Percentiles rank a stretch among this genome's conserved stretches.
Evolutionary conservation across 2,113 vertebrate genomes (phyloP).

Genomic region (Morone saxatilis): DNA sequence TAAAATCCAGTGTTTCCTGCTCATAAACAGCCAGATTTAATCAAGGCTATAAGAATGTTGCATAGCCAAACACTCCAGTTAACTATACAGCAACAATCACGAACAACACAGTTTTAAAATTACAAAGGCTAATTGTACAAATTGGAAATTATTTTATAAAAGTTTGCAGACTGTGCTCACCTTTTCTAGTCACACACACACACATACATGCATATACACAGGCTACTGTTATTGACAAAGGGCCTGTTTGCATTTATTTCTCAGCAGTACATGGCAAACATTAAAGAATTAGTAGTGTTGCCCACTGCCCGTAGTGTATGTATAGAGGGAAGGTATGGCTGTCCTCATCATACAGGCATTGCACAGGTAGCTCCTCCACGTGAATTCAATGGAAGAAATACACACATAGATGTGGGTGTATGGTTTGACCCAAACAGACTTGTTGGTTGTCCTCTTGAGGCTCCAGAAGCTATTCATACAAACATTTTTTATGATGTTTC

Average conservation of each 20-base stretch:
- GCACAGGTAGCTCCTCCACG: not conserved
- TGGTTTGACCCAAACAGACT: not conserved
- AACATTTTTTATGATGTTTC: slow-evolving; percentile 2
- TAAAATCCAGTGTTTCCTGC: slow-evolving; percentile 54
- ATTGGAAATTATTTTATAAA: not conserved
- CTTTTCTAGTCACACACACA: not conserved
- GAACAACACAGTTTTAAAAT: not conserved
- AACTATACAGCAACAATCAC: not conserved
- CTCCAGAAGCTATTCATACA: not conserved
- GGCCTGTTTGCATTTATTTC: not conserved
- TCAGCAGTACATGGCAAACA: not conserved
- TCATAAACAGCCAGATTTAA: slow-evolving; percentile 53
- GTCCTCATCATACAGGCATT: not conserved
- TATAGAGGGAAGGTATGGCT: not conserved
- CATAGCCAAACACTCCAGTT: not conserved
- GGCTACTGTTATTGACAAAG: not conserved
- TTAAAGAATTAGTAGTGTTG: not conserved
- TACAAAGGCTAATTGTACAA: not conserved
- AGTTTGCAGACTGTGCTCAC: not conserved
- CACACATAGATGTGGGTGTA: too few relatives aligned
- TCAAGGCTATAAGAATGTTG: slow-evolving; percentile 31
- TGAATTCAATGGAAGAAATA: not conserved
- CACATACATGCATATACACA: not conserved
- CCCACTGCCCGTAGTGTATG: not conserved
- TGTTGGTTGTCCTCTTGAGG: not conserved